A percentile compares a stretch with the other conserved stretches of the same genome.
Conservation (phyloP, 2,888 invertebrate genomes). For the Cerceris ruficornis region DNA sequence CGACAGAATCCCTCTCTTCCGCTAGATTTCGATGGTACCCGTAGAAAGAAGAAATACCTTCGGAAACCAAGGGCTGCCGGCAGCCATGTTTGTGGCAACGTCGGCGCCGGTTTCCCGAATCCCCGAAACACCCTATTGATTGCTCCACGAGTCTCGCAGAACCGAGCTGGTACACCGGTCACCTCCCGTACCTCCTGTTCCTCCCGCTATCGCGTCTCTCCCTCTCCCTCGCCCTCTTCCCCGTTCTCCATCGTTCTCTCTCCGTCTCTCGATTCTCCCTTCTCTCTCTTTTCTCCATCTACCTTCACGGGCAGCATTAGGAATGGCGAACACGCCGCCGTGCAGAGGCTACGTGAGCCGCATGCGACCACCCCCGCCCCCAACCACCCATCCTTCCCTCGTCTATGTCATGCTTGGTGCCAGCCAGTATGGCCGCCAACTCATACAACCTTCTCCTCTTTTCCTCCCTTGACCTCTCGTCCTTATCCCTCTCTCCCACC, state of each 20-base stretch:
- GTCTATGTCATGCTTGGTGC: slow-evolving; percentile 75
- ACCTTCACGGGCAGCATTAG: slow-evolving; percentile 82
- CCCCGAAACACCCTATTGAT: slow-evolving; percentile 84
- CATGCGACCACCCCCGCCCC: slow-evolving; percentile 81
- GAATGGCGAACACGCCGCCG: slow-evolving; percentile 85
- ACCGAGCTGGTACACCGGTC: slow-evolving; percentile 74
- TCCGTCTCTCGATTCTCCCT: slow-evolving; percentile 37
- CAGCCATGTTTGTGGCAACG: slow-evolving; percentile 82
- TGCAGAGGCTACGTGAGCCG: slow-evolving; percentile 85
- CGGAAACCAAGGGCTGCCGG: slow-evolving; percentile 65
- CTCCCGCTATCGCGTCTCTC: slow-evolving; percentile 49
- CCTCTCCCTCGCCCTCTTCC: slow-evolving; percentile 14
- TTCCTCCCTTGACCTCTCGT: slow-evolving; percentile 71
- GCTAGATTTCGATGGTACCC: not conserved
- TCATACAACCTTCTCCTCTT: slow-evolving; percentile 75
- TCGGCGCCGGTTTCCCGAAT: slow-evolving; percentile 79
- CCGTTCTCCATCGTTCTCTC: slow-evolving; percentile 42
- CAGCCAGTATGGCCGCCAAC: slow-evolving; percentile 80
- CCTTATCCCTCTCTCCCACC: slow-evolving; percentile 50
- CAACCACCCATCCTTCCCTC: slow-evolving; percentile 70
- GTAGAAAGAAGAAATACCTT: slow-evolving; percentile 20
- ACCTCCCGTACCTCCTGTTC: slow-evolving; percentile 67
- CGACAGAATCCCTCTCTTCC: not conserved
- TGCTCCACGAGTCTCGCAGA: slow-evolving; percentile 79
- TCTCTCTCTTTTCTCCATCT: slow-evolving; percentile 66